Percentiles rank a stretch among this genome's conserved stretches.
Conservation (phyloP, 2,888 invertebrate genomes). For the Thymelicus sylvestris region DNA sequence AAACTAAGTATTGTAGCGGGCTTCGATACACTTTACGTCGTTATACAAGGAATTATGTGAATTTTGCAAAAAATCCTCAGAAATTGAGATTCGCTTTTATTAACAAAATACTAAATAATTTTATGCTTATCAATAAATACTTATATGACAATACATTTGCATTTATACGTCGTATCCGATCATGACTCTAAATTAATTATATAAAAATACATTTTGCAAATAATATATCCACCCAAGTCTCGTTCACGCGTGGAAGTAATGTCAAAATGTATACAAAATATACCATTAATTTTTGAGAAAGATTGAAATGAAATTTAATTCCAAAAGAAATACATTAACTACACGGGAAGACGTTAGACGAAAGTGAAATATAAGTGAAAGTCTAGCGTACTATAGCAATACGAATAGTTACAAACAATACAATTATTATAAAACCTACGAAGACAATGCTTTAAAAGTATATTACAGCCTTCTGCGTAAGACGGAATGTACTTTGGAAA, state of each 20-base stretch:
- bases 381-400: slow-evolving; percentile 6
- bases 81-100: slow-evolving; percentile 15
- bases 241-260: background rate
- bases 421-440: slow-evolving; percentile 27
- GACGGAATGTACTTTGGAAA: slow-evolving; percentile 42
- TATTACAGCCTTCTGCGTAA: slow-evolving; percentile 40
- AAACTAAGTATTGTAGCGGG: slow-evolving; percentile 22
- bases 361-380: slow-evolving; percentile 3
- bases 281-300: background rate
- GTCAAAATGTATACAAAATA: slow-evolving; percentile 4
- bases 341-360: background rate
- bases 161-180: slow-evolving; percentile 1
- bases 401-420: slow-evolving; percentile 18
- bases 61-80: background rate
- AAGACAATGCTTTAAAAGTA: slow-evolving; percentile 20
- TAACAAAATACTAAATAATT: background rate
- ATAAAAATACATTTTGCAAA: slow-evolving; percentile 15
- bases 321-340: background rate
- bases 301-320: background rate
- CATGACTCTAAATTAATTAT: background rate
- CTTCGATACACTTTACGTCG: background rate
- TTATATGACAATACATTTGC: background rate
- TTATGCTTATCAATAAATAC: background rate
- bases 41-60: background rate
- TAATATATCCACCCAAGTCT: background rate